Evolutionary conservation across 2,797 vertebrate species (phyloP), one percentile per base, ranked within the genome.

Genomic region (Rhinichthys osculus): DNA sequence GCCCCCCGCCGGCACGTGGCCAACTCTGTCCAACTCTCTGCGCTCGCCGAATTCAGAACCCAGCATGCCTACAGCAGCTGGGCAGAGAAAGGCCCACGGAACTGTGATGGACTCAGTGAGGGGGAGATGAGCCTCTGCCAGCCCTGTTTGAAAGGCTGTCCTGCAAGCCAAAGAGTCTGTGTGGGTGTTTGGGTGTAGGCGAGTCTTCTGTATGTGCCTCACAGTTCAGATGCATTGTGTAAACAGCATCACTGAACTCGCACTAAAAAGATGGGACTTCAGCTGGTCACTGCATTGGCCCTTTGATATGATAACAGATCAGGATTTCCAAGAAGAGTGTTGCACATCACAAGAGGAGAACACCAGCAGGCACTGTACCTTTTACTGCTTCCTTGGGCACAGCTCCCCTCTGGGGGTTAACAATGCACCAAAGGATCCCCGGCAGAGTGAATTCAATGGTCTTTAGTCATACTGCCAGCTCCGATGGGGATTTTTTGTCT

Each of bases 81-180:
- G 92, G 84, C 89, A 92, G 89, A 91, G 90, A 91, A 87, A 89
- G 87, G 92, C 93, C 93, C 87, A 91, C 90, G 89, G 92, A 89
- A 93, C 89, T 87, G 89, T 92, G 92, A 93, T 94, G 90, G 92
- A 93, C 93, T 91, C 92, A 91, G 89, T 89, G 89, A 92, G 91
- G 73, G 89, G 92, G 89, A 91, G 90, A 93, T 89, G 50, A 87
- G 90, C 91, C 87, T 89, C 91, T 91, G 89, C 86, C 89, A 85
- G 83, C 79, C 3, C 89, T 73, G 92, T 89, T 85, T 89, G 89
- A 89, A 89, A 89, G 85, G 86, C 88, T 90, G 83, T 88, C 89
- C 87, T 90, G 83, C 76, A 90, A 87, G 84, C 86, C 90, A 81
- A 87, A 70, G 67, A 50, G 50, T 82, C 50, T 78, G 66, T 81